phyloP scores from a whole-genome alignment of 2,888 invertebrate genomes.

The Drosophila emarginata region DNA sequence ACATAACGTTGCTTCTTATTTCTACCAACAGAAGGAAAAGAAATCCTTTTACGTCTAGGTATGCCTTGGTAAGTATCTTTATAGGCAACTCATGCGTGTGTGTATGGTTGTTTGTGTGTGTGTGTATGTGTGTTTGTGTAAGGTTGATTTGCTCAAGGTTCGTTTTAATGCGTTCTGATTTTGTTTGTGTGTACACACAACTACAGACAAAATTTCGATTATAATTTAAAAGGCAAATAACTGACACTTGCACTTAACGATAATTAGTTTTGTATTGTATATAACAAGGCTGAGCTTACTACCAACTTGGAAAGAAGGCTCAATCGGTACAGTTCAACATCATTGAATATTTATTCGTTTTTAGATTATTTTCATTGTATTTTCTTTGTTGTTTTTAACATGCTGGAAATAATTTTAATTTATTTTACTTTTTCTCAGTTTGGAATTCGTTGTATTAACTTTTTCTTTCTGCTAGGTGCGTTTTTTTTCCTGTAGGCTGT shows the following conservation, averaged over 20 bases:
- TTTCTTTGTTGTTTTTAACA: conserved; percentile 12
- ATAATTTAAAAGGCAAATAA: conserved; percentile 44
- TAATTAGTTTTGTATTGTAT: conserved; percentile 5
- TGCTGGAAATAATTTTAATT: neutral
- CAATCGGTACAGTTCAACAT: neutral
- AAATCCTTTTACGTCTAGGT: conserved; percentile 61
- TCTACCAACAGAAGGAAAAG: conserved; percentile 43
- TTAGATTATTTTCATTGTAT: conserved; percentile 9
- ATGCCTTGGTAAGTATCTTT: conserved; percentile 24
- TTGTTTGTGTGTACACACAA: conserved; percentile 56
- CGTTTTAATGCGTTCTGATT: conserved; percentile 68
- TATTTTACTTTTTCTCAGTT: conserved; percentile 34
- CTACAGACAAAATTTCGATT: conserved; percentile 27
- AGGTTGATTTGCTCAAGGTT: conserved; percentile 73
- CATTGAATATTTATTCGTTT: neutral
- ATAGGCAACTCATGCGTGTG: conserved; percentile 7
- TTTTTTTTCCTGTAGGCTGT: conserved; percentile 36
- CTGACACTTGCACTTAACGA: conserved; percentile 4
- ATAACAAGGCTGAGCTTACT: neutral
- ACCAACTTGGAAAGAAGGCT: neutral
- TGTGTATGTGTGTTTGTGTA: conserved; percentile 59
- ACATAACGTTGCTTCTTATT: conserved; percentile 31
- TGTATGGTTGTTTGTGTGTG: conserved; percentile 14
- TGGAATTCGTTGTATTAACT: conserved; percentile 42
- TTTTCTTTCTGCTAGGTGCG: conserved; percentile 35